Base-by-base conservation (phyloP, 2,797 vertebrate genomes). In the Hypotaenidia philippensis region DNA sequence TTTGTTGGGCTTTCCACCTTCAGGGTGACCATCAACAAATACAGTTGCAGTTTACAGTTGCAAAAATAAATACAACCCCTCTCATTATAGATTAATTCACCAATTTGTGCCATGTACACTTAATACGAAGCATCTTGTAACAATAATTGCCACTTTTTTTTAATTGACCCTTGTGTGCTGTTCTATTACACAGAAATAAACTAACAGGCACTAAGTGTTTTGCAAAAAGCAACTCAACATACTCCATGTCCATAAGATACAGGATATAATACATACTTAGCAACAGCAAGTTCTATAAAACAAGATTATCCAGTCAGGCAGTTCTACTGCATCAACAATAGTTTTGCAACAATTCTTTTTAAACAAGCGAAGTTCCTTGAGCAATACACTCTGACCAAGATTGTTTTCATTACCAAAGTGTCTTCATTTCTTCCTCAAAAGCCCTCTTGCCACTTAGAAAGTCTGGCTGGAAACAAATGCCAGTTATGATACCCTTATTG, bases 261-360 rank as follows among this genome's bases (percentile, higher is more conserved):
- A 85, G 45, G 92, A 56, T 57, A 83, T 57, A 86, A 63, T 13
- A 45, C 34, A 63, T 2, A 31, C 36, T 69, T 55, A 91, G 52
- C 27, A 65, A 49, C 71, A 86, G 29, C 68, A 26, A 69, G 45
- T 76, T 17, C 65, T 40, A 76, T 44, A 71, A 87, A 97, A 97
- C 87, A 11, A 32, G 91, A 87, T 63, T 63, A 93, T 89, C 93
- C 91, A 92, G 93, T 71, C 70, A 78, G 81, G 89, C 92, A 81
- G 64, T 89, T 91, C 59, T 36, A 88, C 59, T 69, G 40, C 60
- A 82, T 47, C 23, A 69, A 61, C 44, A 66, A 23, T 4, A 80
- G 70, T 94, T 92, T 87, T 79, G 88, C 76, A 96, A 96, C 8
- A 9, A 1, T 22, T 66, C 70, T 85, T 87, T 86, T 87, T 36